A percentile compares a stretch with the other conserved stretches of the same genome.
Conservation (phyloP, 2,113 vertebrate genomes). For the Oryzias melastigma region DNA sequence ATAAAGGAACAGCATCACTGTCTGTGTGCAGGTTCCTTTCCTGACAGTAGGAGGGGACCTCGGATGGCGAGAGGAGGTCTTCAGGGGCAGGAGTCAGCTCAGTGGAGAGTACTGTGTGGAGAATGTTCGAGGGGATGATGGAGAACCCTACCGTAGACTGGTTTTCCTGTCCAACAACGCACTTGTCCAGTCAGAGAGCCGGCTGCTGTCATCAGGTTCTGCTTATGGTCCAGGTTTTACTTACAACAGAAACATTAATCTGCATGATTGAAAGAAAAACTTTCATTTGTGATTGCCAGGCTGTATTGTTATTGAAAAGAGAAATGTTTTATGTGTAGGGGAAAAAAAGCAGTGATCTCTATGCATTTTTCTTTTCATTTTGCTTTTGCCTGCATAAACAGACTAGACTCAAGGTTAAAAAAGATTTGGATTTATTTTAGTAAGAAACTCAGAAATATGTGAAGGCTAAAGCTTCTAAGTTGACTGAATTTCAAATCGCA, state of each 20-base stretch:
- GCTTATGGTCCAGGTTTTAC: conserved; percentile 38
- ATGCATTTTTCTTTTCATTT: too few species aligned
- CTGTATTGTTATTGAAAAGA: too few species aligned
- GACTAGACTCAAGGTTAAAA: too few species aligned
- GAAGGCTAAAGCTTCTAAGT: too few species aligned
- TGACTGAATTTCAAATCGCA: too few species aligned
- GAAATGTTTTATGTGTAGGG: too few species aligned
- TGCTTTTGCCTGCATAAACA: too few species aligned
- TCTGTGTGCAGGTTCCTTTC: conserved; percentile 86
- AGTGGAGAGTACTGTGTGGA: conserved; percentile 92
- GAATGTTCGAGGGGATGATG: conserved; percentile 88
- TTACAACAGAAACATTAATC: background rate
- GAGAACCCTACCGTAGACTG: conserved; percentile 84
- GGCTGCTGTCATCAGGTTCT: conserved; percentile 65
- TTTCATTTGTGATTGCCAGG: too few species aligned
- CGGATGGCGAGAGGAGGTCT: conserved; percentile 83
- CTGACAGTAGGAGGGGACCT: conserved; percentile 93
- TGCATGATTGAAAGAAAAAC: too few species aligned
- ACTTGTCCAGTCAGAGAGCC: conserved; percentile 92
- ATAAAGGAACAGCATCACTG: background rate
- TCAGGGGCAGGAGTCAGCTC: conserved; percentile 79
- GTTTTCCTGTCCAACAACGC: conserved; percentile 88
- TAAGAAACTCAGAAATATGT: too few species aligned
- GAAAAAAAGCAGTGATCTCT: too few species aligned
- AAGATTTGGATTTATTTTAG: too few species aligned